phyloP scores from a whole-genome alignment of 2,113 vertebrate genomes.

The Gymnogyps californianus region DNA sequence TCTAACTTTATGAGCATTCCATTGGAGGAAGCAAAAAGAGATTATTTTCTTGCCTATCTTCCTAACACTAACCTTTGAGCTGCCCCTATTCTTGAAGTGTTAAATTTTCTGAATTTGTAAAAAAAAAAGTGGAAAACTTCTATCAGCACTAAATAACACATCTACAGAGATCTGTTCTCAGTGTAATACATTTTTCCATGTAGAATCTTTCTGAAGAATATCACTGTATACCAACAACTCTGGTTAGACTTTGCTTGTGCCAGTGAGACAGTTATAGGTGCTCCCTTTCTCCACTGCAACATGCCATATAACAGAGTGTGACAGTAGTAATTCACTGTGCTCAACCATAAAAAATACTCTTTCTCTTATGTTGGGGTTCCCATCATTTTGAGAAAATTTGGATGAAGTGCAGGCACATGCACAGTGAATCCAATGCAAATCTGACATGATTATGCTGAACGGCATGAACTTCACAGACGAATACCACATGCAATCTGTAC shows the following conservation, averaged over 20 bases:
- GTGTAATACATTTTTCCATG: background rate
- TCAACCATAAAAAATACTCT: background rate
- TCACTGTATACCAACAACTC: background rate
- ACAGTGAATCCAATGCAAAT: background rate
- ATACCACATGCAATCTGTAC: background rate
- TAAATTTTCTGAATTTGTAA: background rate
- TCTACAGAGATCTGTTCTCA: background rate
- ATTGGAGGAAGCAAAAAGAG: background rate
- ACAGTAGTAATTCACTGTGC: background rate
- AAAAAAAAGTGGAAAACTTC: background rate
- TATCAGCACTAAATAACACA: background rate
- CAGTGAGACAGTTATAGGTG: background rate
- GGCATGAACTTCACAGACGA: background rate
- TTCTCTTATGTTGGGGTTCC: background rate
- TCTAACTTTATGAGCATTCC: background rate
- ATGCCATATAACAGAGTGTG: accelerated
- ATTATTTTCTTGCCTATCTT: background rate
- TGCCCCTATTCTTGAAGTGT: background rate
- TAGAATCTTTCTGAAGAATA: background rate
- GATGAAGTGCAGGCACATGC: background rate
- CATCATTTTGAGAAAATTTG: background rate
- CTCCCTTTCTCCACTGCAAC: background rate
- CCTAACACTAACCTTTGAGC: background rate
- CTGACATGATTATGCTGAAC: background rate
- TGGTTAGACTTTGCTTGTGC: too few relatives aligned